Evolutionary conservation across 2,888 invertebrate species (phyloP).

Genomic region (Drosophila histrio): DNA sequence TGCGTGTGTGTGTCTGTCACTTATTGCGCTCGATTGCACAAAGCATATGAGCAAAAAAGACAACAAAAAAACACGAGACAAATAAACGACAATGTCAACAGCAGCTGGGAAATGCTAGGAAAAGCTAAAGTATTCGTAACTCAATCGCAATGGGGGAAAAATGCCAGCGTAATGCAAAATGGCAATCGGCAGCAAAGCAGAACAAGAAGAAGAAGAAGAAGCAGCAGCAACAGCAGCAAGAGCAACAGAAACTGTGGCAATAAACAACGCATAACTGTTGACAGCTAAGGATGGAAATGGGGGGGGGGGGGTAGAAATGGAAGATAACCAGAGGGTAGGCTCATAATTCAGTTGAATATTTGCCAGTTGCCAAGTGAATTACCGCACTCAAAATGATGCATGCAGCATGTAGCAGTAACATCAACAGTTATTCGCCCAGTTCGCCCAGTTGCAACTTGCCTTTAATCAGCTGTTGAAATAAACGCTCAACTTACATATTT

Average conservation of each 20-base stretch:
- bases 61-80: slow-evolving; percentile 8
- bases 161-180: slow-evolving; percentile 28
- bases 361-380: slow-evolving; percentile 28
- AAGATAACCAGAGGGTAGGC: not conserved
- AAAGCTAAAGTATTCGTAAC: slow-evolving; percentile 20
- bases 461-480: slow-evolving; percentile 15
- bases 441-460: slow-evolving; percentile 1
- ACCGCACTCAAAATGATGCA: slow-evolving; percentile 19
- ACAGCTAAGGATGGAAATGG: slow-evolving; percentile 7
- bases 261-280: slow-evolving; percentile 37
- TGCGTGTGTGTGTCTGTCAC: slow-evolving; percentile 23
- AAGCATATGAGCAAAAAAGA: slow-evolving; percentile 18
- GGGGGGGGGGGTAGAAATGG: not conserved
- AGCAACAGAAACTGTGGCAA: slow-evolving; percentile 23
- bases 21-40: slow-evolving; percentile 44
- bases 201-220: not conserved
- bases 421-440: not conserved
- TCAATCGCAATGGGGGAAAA: slow-evolving; percentile 28
- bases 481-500: slow-evolving; percentile 5
- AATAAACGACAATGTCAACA: slow-evolving; percentile 45
- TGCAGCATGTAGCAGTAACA: slow-evolving; percentile 2
- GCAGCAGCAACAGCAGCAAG: not conserved
- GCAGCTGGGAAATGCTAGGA: slow-evolving; percentile 22
- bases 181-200: slow-evolving; percentile 25
- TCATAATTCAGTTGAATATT: slow-evolving; percentile 39